phyloP scores from a whole-genome alignment of 1,140 invertebrate species.

The Drosophila trapezifrons region DNA sequence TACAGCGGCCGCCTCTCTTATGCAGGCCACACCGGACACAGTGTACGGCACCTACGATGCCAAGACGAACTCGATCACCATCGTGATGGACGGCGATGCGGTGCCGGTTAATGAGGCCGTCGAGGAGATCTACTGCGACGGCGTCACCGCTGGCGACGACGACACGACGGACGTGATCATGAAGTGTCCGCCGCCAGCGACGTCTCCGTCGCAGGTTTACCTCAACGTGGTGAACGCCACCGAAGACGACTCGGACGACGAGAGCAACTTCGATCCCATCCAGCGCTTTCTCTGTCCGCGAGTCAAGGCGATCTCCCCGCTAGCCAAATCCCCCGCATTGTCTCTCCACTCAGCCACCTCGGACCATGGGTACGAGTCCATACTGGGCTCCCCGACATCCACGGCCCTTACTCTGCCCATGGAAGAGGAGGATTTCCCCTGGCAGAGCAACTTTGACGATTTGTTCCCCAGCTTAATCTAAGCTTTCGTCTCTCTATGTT shows the following conservation, averaged over 20 bases:
- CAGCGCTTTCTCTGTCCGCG: constrained; percentile 75
- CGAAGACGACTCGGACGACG: constrained; percentile 83
- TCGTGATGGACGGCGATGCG: constrained; percentile 88
- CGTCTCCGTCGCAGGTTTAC: constrained; percentile 82
- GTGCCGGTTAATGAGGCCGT: constrained; percentile 85
- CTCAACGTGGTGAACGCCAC: constrained; percentile 84
- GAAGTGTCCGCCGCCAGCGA: constrained; percentile 81
- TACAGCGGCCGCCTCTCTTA: constrained; percentile 41
- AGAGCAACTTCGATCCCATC: constrained; percentile 77
- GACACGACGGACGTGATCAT: constrained; percentile 63
- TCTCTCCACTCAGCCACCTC: constrained; percentile 83
- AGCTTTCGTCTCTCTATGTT: constrained; percentile 50
- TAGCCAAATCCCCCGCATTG: constrained; percentile 73
- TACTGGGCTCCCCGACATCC: constrained; percentile 84
- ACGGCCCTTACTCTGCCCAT: constrained; percentile 33
- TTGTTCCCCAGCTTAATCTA: constrained; percentile 77
- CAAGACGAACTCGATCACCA: constrained; percentile 89
- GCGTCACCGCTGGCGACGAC: constrained; percentile 57
- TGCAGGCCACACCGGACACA: constrained; percentile 85
- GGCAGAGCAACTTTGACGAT: constrained; percentile 77
- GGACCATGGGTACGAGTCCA: constrained; percentile 87
- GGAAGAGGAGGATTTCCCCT: constrained; percentile 68
- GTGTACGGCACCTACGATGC: constrained; percentile 90
- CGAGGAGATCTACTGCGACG: constrained; percentile 79
- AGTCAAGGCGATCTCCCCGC: constrained; percentile 74